These are phyloP conservation scores for Seira musarum DNA, from an alignment of 2,888 invertebrate genomes.

Conservation along the genomic window DNA sequence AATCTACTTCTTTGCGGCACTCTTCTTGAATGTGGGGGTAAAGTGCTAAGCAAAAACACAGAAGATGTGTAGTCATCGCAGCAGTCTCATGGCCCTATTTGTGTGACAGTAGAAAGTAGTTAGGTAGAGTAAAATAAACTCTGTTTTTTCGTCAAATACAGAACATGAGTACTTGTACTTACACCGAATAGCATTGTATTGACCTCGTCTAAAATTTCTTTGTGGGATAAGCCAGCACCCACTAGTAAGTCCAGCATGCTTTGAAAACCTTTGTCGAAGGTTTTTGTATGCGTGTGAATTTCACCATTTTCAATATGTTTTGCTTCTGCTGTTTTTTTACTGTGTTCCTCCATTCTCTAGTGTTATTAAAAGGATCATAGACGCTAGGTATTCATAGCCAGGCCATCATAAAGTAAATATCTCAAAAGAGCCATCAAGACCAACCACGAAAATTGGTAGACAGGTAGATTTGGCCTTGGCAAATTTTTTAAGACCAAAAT, in stretches of 20 bases:
- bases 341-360: neutral
- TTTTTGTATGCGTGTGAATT: no score
- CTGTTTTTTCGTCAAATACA: neutral
- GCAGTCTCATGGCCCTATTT: constrained; percentile 23
- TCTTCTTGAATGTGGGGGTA: constrained; percentile 24
- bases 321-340: constrained; percentile 1
- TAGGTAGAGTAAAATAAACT: neutral
- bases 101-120: neutral
- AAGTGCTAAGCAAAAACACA: constrained; percentile 13
- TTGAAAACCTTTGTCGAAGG: neutral
- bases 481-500: no score
- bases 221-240: neutral
- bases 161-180: neutral
- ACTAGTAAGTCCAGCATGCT: constrained; percentile 4
- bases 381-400: no score
- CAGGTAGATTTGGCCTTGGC: no score
- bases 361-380: neutral
- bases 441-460: no score
- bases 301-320: neutral
- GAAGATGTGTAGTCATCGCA: neutral
- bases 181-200: constrained; percentile 28
- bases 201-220: constrained; percentile 15
- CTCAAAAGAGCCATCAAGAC: no score
- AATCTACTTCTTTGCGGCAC: constrained; percentile 29
- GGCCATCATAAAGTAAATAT: no score